These are phyloP conservation scores for Xerus inauris DNA, from an alignment of 2,113 vertebrate genomes.

Conservation along the genomic window DNA sequence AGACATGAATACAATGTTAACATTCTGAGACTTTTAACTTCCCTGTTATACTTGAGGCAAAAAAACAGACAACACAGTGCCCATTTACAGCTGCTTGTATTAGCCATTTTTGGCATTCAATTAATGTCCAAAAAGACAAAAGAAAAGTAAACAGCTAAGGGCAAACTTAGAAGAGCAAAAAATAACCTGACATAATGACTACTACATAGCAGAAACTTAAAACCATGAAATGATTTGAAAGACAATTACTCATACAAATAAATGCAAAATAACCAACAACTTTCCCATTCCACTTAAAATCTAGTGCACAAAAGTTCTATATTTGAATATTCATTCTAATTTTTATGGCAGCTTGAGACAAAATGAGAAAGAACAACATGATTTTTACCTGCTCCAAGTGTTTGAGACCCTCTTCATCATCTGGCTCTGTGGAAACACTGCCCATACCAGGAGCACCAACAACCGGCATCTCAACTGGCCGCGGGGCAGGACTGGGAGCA, in stretches of 20 bases:
- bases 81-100: constrained; percentile 65
- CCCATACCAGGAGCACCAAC: constrained; percentile 88
- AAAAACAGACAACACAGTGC: constrained; percentile 21
- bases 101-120: constrained; percentile 76
- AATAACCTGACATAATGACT: constrained; percentile 76
- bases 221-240: constrained; percentile 79
- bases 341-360: fast-evolving
- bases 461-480: constrained; percentile 82
- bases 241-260: constrained; percentile 70
- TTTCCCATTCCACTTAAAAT: constrained; percentile 45
- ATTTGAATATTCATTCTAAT: neutral
- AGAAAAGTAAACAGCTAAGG: constrained; percentile 78
- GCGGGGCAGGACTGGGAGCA: constrained; percentile 83
- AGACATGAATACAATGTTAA: constrained; percentile 38
- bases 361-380: neutral
- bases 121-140: constrained; percentile 76
- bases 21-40: neutral
- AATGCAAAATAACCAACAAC: constrained; percentile 59
- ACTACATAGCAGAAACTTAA: constrained; percentile 80
- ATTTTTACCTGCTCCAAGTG: constrained; percentile 95
- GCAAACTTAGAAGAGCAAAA: constrained; percentile 77
- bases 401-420: constrained; percentile 98
- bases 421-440: constrained; percentile 88
- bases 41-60: constrained; percentile 23
- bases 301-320: neutral